phyloP scores from a whole-genome alignment of 2,888 invertebrate genomes.

The Agrotis segetum region DNA sequence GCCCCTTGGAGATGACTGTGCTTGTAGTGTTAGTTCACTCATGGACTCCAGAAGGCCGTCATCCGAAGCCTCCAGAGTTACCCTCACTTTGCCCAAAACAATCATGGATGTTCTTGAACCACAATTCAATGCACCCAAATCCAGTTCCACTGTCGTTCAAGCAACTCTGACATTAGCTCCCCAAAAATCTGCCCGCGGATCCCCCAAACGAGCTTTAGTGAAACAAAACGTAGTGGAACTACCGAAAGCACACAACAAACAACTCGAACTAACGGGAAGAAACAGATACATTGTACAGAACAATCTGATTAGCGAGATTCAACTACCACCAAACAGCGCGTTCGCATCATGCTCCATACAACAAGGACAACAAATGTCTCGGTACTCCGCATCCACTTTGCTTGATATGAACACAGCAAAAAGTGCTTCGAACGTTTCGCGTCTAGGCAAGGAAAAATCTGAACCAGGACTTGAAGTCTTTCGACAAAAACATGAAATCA shows the following conservation, averaged over 20 bases:
- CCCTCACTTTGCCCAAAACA: constrained; percentile 88
- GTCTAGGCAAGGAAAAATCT: constrained; percentile 77
- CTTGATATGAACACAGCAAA: constrained; percentile 85
- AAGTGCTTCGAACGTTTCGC: constrained; percentile 75
- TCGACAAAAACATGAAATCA: constrained; percentile 84
- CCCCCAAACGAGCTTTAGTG: constrained; percentile 86
- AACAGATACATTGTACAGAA: constrained; percentile 90
- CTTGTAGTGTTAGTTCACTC: constrained; percentile 92
- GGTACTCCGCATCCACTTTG: constrained; percentile 92
- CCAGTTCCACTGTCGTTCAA: constrained; percentile 90
- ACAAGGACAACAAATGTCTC: constrained; percentile 88
- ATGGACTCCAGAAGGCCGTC: constrained; percentile 92
- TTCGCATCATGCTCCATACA: constrained; percentile 86
- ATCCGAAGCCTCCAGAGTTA: constrained; percentile 90
- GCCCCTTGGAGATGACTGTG: constrained; percentile 92
- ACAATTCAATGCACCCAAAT: constrained; percentile 89
- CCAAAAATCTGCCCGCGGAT: constrained; percentile 86
- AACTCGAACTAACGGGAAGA: constrained; percentile 87
- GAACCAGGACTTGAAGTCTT: constrained; percentile 78
- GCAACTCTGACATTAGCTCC: constrained; percentile 93
- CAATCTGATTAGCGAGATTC: constrained; percentile 89
- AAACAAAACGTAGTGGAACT: constrained; percentile 87
- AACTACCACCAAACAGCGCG: constrained; percentile 84
- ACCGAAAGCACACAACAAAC: constrained; percentile 84
- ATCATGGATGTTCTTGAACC: constrained; percentile 91